Conservation (phyloP, 2,888 invertebrate genomes). For the Diloba caeruleocephala region DNA sequence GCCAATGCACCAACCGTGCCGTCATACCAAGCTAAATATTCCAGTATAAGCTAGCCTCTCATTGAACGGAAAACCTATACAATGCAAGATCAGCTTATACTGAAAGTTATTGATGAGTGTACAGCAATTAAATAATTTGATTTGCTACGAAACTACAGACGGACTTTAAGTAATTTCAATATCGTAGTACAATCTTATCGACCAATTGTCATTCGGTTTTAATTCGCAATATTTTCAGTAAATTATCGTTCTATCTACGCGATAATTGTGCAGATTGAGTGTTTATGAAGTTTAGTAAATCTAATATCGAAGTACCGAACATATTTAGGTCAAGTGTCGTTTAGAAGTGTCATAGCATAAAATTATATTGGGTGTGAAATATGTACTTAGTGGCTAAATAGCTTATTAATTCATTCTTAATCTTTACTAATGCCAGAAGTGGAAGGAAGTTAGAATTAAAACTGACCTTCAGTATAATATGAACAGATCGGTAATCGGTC, state of each 20-base stretch:
- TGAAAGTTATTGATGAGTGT: too few species aligned
- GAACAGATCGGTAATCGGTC: neutral
- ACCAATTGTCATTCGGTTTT: constrained; percentile 28
- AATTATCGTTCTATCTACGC: constrained; percentile 32
- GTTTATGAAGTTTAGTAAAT: constrained; percentile 44
- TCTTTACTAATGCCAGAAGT: constrained; percentile 35
- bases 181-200: constrained; percentile 12
- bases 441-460: constrained; percentile 25
- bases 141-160: too few species aligned
- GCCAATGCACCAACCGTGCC: too few species aligned
- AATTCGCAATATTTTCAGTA: constrained; percentile 36
- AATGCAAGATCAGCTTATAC: too few species aligned
- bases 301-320: constrained; percentile 27
- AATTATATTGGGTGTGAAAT: constrained; percentile 49
- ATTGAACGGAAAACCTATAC: too few species aligned
- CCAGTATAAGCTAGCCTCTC: too few species aligned
- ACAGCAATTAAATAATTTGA: too few species aligned
- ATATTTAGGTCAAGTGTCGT: constrained; percentile 47
- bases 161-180: constrained; percentile 10
- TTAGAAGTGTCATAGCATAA: constrained; percentile 40
- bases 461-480: constrained; percentile 9
- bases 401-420: constrained; percentile 32
- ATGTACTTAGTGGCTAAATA: constrained; percentile 38
- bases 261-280: constrained; percentile 47
- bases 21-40: too few species aligned